phyloP scores from a whole-genome alignment of 2,797 vertebrate species.

The Dendrocincla fuliginosa region DNA sequence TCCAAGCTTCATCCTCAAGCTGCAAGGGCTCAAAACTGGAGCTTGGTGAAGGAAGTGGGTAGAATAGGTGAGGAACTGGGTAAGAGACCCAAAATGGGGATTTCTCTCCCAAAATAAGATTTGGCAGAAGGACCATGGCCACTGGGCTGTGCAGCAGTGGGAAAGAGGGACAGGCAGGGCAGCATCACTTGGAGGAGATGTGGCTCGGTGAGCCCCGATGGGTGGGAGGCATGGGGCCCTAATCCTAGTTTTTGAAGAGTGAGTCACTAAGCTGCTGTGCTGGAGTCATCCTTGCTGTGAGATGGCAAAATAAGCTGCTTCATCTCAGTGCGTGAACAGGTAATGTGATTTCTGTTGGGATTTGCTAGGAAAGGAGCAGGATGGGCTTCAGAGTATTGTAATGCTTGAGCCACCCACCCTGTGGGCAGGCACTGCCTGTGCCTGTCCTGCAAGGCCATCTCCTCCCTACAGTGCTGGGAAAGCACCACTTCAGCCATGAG shows the following conservation, averaged over 20 bases:
- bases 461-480: fast-evolving
- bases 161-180: not conserved
- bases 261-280: constrained; percentile 37
- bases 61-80: not conserved
- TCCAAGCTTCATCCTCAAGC: not conserved
- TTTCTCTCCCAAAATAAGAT: not conserved
- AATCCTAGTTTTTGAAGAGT: not conserved
- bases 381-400: not conserved
- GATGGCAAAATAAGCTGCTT: not conserved
- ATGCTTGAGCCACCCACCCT: not conserved
- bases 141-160: not conserved
- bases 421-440: not conserved
- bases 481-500: not conserved
- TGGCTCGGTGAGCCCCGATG: fast-evolving
- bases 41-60: not conserved
- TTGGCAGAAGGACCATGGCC: not conserved
- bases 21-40: fast-evolving
- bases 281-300: not conserved
- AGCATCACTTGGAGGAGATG: not conserved
- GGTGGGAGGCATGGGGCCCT: fast-evolving
- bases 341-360: not conserved
- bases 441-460: not conserved
- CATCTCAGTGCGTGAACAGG: not conserved
- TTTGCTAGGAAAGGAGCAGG: not conserved
- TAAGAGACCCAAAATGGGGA: not conserved